Evolutionary conservation across 1,140 invertebrate genomes (phyloP), one percentile per base, ranked within the genome.

Genomic region (Dendroctonus ponderosae): DNA sequence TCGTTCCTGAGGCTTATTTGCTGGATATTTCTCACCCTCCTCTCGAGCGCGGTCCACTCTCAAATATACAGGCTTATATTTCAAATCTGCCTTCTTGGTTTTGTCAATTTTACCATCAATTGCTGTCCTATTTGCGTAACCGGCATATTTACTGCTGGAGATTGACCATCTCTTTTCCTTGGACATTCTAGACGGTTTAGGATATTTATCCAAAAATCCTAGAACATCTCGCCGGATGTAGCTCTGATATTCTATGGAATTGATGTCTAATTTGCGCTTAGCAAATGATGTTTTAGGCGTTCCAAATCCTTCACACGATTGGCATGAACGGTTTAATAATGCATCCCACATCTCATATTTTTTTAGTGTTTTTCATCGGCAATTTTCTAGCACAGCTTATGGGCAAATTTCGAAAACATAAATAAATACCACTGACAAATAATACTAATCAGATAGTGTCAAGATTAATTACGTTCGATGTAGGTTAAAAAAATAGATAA

Each of bases 221-320:
- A 71, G 41, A 11, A 68, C 62, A 52, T 68, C 66, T 49, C 58
- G 65, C n/a, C 40, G 66, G 5, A 71, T 65, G 43, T 71, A 71
- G 49, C 62, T 68, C 14, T 62, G 43, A 42, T 71, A 71, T 49
- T 71, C 70, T 5, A 71, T 52, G 5, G 66, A 68, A 9, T 56
- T 56, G 5, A 71, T 62, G 39, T 63, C 61, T 40, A 60, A 42
- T 62, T 71, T 71, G 43, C 62, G 58, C 39, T 44, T 58, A n/a
- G 44, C 58, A 50, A 48, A 67, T 8, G 41, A 46, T 11, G 15
- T 40, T 40, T 49, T 46, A 0, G 40, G 7, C 11, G 11, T 42
- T 9, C 40, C 43, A 15, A 67, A 26, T 5, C 41, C 65, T 11
- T 14, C n/a, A 48, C 70, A 68, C 12, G 70, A 71, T 14, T 66